Evolutionary conservation across 2,113 vertebrate species (phyloP), one percentile per base, ranked within the genome.

Genomic region (Callospermophilus lateralis): DNA sequence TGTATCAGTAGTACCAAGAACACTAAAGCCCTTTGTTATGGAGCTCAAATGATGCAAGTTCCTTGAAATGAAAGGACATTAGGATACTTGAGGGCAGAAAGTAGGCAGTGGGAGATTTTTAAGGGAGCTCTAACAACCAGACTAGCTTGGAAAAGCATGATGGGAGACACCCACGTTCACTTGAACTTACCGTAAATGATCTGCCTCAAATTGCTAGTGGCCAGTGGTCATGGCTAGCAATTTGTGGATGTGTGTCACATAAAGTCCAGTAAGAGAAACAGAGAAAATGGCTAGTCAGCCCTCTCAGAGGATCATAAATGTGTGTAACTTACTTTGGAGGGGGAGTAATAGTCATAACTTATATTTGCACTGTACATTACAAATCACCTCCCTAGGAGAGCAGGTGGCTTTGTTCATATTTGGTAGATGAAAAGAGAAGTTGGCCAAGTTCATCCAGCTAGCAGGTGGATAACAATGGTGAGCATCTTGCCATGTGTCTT

Each of bases 111-210:
- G 68, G 70, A 95, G 76, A 53, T 77, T 89, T 80, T 92, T 92
- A 65, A 53, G 90, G 70, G 95, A 92, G 3, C 48, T 53, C 30
- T 73, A 83, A 83, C 89, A 97, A 96, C 85, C 93, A 96, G 39
- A 88, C 2, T 68, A 87, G 73, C 42, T 96, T 96, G 89, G 88
- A 74, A 96, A 95, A 94, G 67, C 63, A 95, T 70, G 37, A 68
- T 78, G 20, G 85, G 70, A 93, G 93, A 94, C 84, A 97, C 89
- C 93, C 95, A 96, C n/a, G 20, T 96, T 63, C 83, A 93, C 85
- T 97, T 85, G 67, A 83, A 74, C 78, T 98, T 98, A 97, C 97
- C 94, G 97, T 97, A 98, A 98, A 97, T 80, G 97, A 93, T 78
- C 72, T 79, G 93, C 83, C 84, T 97, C 96, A 97, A 97, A 97